These are phyloP conservation scores for Apotomis turbidana DNA, from an alignment of 2,888 invertebrate genomes.

Conservation along the genomic window DNA sequence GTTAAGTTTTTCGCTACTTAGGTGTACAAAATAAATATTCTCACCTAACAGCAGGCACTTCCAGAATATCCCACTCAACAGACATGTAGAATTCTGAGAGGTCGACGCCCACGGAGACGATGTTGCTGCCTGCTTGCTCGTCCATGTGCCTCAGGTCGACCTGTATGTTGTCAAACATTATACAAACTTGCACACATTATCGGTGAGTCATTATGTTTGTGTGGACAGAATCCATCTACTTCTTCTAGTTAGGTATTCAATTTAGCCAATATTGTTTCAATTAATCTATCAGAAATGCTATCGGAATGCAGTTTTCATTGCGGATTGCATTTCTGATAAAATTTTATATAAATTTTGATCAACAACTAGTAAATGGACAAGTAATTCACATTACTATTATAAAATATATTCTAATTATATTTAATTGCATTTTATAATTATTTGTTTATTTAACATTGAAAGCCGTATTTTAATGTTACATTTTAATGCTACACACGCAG, in stretches of 20 bases:
- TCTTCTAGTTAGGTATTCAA: conserved; percentile 2
- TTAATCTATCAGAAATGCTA: neutral
- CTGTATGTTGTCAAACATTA: conserved; percentile 72
- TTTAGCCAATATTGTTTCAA: conserved; percentile 14
- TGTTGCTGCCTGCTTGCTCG: conserved; percentile 93
- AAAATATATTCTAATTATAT: neutral
- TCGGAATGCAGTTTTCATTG: neutral
- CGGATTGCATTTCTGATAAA: neutral
- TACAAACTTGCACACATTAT: neutral
- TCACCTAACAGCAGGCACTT: conserved; percentile 96
- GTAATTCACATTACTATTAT: neutral
- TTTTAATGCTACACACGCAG: conserved; percentile 40
- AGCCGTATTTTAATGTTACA: conserved; percentile 29
- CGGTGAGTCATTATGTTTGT: neutral
- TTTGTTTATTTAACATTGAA: conserved; percentile 35
- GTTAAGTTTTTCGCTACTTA: too few species aligned
- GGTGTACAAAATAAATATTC: conserved; percentile 43
- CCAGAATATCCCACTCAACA: conserved; percentile 99
- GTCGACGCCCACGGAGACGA: conserved; percentile 97
- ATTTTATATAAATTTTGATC: neutral
- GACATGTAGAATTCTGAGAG: conserved; percentile 99
- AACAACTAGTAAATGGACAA: conserved; percentile 14
- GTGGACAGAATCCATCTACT: conserved; percentile 5
- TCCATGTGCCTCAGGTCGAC: conserved; percentile 97
- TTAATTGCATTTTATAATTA: neutral